phyloP scores from a whole-genome alignment of 2,888 invertebrate genomes.

The Yponomeuta malinellus region DNA sequence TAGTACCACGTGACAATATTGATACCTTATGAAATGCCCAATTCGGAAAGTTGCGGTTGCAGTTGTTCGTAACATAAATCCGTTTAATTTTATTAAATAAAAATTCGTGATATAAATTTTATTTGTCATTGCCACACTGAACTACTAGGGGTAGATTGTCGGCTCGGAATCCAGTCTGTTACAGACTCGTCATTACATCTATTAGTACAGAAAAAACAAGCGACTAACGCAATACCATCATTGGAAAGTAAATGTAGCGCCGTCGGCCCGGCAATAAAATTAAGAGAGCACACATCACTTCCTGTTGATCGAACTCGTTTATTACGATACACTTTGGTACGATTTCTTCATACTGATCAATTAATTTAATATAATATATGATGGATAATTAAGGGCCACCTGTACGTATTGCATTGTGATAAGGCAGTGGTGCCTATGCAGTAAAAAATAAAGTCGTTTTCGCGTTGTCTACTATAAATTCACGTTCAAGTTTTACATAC shows the following conservation, averaged over 20 bases:
- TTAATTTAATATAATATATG: constrained; percentile 4
- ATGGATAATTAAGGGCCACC: neutral
- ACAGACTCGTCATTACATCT: neutral
- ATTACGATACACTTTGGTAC: neutral
- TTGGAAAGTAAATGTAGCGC: constrained; percentile 5
- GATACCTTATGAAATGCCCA: too few relatives aligned
- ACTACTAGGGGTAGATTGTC: too few relatives aligned
- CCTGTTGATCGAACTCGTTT: constrained; percentile 10
- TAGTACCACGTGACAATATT: too few relatives aligned
- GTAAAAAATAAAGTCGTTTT: neutral
- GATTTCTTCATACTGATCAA: neutral
- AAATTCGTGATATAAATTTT: too few relatives aligned
- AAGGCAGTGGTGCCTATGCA: neutral
- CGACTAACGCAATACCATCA: constrained; percentile 1
- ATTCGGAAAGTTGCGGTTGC: too few relatives aligned
- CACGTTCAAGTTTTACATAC: too few relatives aligned
- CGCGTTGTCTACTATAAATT: neutral
- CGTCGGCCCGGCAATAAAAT: neutral
- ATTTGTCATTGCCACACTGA: too few relatives aligned
- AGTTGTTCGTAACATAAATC: too few relatives aligned
- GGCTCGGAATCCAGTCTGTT: neutral
- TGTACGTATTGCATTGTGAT: neutral
- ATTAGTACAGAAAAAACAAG: constrained; percentile 2
- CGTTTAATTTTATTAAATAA: too few relatives aligned
- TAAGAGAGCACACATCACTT: constrained; percentile 9